A percentile compares a stretch with the other conserved stretches of the same genome.
phyloP scores from a whole-genome alignment of 1,140 invertebrate genomes.

The Carcinoscorpius rotundicauda region DNA sequence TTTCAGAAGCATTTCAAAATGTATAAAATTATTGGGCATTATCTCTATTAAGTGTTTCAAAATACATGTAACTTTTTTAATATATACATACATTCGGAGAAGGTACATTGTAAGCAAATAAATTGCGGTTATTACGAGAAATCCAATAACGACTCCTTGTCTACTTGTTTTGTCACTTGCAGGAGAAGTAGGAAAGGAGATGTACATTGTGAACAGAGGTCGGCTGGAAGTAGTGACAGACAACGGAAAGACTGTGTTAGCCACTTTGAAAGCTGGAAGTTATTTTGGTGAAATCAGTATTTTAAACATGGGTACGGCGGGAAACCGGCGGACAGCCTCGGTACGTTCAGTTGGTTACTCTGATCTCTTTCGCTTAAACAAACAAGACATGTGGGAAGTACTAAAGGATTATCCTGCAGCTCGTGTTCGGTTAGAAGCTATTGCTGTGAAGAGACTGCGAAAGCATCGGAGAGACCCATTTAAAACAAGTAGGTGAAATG shows the following conservation, averaged over 20 bases:
- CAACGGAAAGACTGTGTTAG: constrained; percentile 92
- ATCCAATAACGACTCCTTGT: not conserved
- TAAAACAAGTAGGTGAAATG: constrained; percentile 58
- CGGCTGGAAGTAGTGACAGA: constrained; percentile 91
- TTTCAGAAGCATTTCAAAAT: no score
- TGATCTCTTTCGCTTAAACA: constrained; percentile 94
- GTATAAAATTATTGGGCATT: no score
- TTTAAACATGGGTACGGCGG: constrained; percentile 94
- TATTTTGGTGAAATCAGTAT: constrained; percentile 99
- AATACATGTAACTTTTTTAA: no score
- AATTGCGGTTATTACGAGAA: no score
- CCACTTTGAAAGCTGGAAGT: constrained; percentile 89
- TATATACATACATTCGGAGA: no score
- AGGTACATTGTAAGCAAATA: no score
- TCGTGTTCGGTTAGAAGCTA: constrained; percentile 87
- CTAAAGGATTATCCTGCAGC: constrained; percentile 96
- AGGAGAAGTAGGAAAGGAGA: constrained; percentile 98
- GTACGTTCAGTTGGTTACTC: constrained; percentile 96
- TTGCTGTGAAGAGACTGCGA: constrained; percentile 90
- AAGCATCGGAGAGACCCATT: constrained; percentile 87
- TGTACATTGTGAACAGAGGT: constrained; percentile 98
- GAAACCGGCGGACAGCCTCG: constrained; percentile 90
- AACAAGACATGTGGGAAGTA: constrained; percentile 97
- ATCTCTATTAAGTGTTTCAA: no score
- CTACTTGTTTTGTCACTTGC: constrained; percentile 29